Percentiles rank a stretch among this genome's conserved stretches.
Conservation (phyloP, 2,888 invertebrate genomes). For the Drosophila mercatorum region DNA sequence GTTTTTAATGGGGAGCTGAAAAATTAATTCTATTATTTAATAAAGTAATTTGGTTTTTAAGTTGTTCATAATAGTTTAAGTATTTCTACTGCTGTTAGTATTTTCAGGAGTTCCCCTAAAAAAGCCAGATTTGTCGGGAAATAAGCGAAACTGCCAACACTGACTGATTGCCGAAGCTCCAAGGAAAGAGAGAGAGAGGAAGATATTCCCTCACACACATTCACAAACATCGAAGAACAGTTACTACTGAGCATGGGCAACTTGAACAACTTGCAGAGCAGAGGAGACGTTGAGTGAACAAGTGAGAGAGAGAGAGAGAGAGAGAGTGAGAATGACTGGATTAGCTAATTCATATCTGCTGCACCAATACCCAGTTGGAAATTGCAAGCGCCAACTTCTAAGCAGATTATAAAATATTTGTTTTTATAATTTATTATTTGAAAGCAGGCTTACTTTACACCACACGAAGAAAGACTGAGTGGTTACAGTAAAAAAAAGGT, state of each 20-base stretch:
- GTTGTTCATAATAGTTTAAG: too few relatives aligned
- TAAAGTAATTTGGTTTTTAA: too few relatives aligned
- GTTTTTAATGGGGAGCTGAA: too few relatives aligned
- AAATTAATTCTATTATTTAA: too few relatives aligned
- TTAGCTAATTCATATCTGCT: slow-evolving; percentile 58
- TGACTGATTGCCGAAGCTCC: too few relatives aligned
- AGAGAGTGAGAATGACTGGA: slow-evolving; percentile 38
- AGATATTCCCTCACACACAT: neutral
- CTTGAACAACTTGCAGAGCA: neutral
- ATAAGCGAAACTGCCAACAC: too few relatives aligned
- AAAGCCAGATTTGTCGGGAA: too few relatives aligned
- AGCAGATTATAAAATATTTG: neutral
- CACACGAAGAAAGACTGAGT: slow-evolving; percentile 22
- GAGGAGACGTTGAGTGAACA: neutral
- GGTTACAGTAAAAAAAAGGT: slow-evolving; percentile 23
- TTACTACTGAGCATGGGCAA: neutral
- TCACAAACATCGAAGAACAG: neutral
- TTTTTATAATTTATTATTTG: slow-evolving; percentile 21
- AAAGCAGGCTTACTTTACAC: slow-evolving; percentile 17
- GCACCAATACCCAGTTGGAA: slow-evolving; percentile 33
- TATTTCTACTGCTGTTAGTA: too few relatives aligned
- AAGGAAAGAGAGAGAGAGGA: neutral
- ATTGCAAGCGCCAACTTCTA: slow-evolving; percentile 8
- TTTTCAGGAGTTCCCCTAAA: too few relatives aligned
- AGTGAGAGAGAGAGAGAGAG: slow-evolving; percentile 35